These are phyloP conservation scores for Drosophila santomea DNA, from an alignment of 1,140 invertebrate species.

Conservation along the genomic window DNA sequence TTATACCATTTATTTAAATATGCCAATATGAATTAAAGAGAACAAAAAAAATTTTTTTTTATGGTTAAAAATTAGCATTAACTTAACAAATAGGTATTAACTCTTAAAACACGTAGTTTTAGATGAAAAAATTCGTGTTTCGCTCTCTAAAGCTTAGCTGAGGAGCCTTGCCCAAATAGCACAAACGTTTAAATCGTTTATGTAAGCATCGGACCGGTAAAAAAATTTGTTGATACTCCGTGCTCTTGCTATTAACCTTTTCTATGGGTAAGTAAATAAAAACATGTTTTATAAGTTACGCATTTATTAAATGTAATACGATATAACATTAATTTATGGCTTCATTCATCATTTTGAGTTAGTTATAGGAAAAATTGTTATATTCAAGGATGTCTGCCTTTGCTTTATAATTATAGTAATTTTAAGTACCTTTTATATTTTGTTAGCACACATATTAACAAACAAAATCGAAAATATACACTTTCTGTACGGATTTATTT, in stretches of 20 bases:
- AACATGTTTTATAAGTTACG: conserved; percentile 23
- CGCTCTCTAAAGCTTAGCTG: too few species aligned
- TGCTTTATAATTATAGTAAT: not conserved
- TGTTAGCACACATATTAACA: not conserved
- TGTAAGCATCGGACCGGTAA: too few species aligned
- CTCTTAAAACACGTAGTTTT: too few species aligned
- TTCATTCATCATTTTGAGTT: conserved; percentile 13
- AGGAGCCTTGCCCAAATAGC: too few species aligned
- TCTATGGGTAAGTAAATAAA: not conserved
- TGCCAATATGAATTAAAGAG: too few species aligned
- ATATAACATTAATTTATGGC: conserved; percentile 45
- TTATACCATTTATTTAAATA: too few species aligned
- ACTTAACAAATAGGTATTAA: too few species aligned
- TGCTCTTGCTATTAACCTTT: not conserved
- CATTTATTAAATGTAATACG: conserved; percentile 46
- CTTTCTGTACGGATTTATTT: not conserved
- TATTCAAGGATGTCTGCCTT: not conserved
- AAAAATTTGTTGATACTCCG: too few species aligned
- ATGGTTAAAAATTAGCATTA: too few species aligned
- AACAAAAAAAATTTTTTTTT: too few species aligned
- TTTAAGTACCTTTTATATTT: not conserved
- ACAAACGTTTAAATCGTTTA: too few species aligned
- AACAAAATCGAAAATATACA: not conserved
- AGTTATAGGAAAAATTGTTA: not conserved
- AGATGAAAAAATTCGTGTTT: too few species aligned